These are phyloP conservation scores for Netelia inedita DNA, from an alignment of 2,888 invertebrate species.

Conservation along the genomic window DNA sequence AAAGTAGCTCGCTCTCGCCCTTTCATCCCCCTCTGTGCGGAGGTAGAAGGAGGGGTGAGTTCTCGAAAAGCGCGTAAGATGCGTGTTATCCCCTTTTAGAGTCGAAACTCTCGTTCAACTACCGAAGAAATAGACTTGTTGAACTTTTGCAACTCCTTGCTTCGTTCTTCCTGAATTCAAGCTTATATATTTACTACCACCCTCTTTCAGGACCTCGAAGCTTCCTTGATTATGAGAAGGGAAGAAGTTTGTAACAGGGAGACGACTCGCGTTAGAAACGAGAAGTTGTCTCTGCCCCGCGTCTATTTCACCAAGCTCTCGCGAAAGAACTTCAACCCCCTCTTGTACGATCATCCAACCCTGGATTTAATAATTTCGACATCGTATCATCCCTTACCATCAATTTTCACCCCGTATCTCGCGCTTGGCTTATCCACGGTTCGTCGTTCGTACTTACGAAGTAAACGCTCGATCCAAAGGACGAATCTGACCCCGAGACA, in stretches of 20 bases:
- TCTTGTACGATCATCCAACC: not conserved
- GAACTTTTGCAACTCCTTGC: constrained; percentile 67
- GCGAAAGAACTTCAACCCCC: constrained; percentile 4
- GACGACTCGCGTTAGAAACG: not conserved
- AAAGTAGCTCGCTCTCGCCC: not conserved
- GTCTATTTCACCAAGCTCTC: constrained; percentile 16
- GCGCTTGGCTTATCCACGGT: constrained; percentile 28
- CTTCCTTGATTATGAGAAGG: constrained; percentile 64
- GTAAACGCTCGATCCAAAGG: constrained; percentile 18
- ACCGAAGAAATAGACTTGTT: constrained; percentile 53
- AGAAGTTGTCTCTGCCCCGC: not conserved
- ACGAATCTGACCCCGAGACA: constrained; percentile 19
- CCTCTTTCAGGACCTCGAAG: constrained; percentile 31
- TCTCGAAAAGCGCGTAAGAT: not conserved
- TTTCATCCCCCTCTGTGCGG: too few species aligned
- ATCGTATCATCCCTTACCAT: constrained; percentile 46
- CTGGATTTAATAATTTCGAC: constrained; percentile 59
- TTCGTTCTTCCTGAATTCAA: constrained; percentile 9
- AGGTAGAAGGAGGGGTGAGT: too few species aligned
- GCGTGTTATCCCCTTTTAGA: constrained; percentile 52
- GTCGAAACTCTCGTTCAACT: constrained; percentile 1
- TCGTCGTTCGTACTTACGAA: not conserved
- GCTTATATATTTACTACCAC: constrained; percentile 7
- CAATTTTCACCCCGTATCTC: constrained; percentile 26
- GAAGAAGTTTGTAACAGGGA: constrained; percentile 66